Percentiles rank a stretch among this genome's conserved stretches.
Evolutionary conservation across 2,888 invertebrate genomes (phyloP).

Genomic region (Drosophila diplacantha): DNA sequence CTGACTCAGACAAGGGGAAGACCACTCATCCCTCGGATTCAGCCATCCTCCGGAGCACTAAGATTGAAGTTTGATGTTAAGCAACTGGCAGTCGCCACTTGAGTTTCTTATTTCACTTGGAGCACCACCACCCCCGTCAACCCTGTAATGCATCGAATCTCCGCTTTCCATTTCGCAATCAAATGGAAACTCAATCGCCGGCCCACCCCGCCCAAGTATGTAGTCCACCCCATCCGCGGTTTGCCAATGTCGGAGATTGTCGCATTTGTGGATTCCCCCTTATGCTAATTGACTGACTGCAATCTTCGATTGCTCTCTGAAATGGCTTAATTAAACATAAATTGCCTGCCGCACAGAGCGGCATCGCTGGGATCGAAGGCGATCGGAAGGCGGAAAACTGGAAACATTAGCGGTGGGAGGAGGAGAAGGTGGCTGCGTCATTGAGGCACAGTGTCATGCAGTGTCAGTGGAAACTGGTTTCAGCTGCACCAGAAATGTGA

Average conservation of each 20-base stretch:
- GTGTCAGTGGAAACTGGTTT: conserved; percentile 54
- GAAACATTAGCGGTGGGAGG: conserved; percentile 9
- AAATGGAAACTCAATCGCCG: conserved; percentile 56
- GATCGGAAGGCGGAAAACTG: conserved; percentile 21
- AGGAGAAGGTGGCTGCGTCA: conserved; percentile 31
- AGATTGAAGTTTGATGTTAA: conserved; percentile 13
- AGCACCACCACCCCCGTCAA: conserved; percentile 14
- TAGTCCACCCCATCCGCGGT: conserved; percentile 16
- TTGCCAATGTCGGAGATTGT: conserved; percentile 54
- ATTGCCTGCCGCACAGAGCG: conserved; percentile 37
- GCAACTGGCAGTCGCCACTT: conserved; percentile 35
- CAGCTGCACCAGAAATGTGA: conserved; percentile 28
- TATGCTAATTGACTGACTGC: conserved; percentile 34
- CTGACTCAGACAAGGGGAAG: conserved; percentile 33
- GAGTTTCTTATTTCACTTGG: conserved; percentile 28
- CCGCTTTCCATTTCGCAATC: conserved; percentile 62
- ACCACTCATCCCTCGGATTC: conserved; percentile 32
- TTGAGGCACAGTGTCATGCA: conserved; percentile 33
- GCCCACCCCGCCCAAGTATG: conserved; percentile 1
- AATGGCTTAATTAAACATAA: conserved; percentile 64
- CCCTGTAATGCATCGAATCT: conserved; percentile 42
- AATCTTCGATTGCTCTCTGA: conserved; percentile 36
- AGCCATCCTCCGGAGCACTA: conserved; percentile 7
- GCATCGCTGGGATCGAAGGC: conserved; percentile 17
- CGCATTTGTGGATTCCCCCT: conserved; percentile 30